phyloP scores from a whole-genome alignment of 2,113 vertebrate species.

The Rana temporaria region DNA sequence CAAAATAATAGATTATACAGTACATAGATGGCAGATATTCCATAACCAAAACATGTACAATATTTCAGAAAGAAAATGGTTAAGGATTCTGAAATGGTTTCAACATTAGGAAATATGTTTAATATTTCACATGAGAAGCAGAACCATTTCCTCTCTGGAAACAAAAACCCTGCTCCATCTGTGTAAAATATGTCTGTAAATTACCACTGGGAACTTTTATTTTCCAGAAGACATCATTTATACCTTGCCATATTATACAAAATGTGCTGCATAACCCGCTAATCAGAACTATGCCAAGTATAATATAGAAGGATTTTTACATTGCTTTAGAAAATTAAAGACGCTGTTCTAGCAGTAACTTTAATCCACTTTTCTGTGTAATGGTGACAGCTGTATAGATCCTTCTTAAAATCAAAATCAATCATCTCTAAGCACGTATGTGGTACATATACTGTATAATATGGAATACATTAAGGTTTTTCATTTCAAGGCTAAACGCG shows the following conservation, averaged over 20 bases:
- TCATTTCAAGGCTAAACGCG: not conserved
- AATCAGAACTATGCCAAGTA: constrained; percentile 6
- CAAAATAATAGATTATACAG: no score
- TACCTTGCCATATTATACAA: constrained; percentile 13
- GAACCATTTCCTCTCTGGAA: constrained; percentile 49
- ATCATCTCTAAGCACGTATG: not conserved
- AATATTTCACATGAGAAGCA: constrained; percentile 47
- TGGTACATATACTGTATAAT: constrained; percentile 1
- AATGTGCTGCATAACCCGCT: not conserved
- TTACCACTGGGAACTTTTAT: constrained; percentile 28
- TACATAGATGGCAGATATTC: no score
- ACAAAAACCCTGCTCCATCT: constrained; percentile 33
- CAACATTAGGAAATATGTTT: constrained; percentile 24
- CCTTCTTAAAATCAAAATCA: not conserved
- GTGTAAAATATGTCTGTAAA: constrained; percentile 17
- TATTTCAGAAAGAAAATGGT: constrained; percentile 10
- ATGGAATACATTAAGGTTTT: not conserved
- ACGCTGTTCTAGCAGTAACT: not conserved
- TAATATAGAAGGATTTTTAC: constrained; percentile 24
- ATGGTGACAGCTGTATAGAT: constrained; percentile 2
- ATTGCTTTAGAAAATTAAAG: constrained; percentile 24
- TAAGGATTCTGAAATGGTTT: constrained; percentile 11
- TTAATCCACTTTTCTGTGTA: not conserved
- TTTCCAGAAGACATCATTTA: constrained; percentile 33
- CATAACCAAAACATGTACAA: no score